Conservation (phyloP, 2,113 vertebrate genomes). For the Leptobrachium ailaonicum region DNA sequence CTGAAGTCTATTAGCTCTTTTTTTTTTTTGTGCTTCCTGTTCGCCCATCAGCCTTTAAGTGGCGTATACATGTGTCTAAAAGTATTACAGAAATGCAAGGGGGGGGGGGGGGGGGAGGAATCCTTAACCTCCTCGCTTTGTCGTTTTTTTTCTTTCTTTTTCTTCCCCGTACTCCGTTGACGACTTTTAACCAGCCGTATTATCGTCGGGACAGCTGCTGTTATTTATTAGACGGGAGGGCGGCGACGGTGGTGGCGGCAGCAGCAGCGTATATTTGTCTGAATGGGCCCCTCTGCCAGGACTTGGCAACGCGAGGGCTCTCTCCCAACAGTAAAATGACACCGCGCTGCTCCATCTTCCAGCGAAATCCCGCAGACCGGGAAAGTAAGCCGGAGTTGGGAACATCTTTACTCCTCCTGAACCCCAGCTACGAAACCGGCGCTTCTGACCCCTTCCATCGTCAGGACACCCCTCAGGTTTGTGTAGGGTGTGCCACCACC, state of each 20-base stretch:
- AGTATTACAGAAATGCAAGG: not conserved
- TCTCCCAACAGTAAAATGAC: slow-evolving; percentile 66
- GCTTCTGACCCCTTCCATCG: slow-evolving; percentile 44
- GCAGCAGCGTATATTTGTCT: slow-evolving; percentile 37
- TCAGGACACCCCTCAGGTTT: slow-evolving; percentile 60
- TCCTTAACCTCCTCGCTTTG: not conserved
- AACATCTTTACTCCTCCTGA: slow-evolving; percentile 55
- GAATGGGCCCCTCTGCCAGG: slow-evolving; percentile 60
- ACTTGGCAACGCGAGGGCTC: slow-evolving; percentile 60
- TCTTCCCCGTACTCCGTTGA: not conserved
- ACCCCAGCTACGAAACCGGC: slow-evolving; percentile 56
- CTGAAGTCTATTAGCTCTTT: slow-evolving; percentile 47
- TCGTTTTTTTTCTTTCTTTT: not conserved
- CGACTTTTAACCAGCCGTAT: slow-evolving; percentile 30
- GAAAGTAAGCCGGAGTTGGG: slow-evolving; percentile 67
- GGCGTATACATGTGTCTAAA: slow-evolving; percentile 34
- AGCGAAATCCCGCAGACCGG: slow-evolving; percentile 65
- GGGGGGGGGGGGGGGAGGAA: too few relatives aligned
- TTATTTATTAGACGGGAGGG: slow-evolving; percentile 53
- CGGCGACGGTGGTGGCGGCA: not conserved
- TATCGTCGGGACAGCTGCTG: slow-evolving; percentile 57
- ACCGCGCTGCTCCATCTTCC: slow-evolving; percentile 69
- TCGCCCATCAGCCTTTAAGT: slow-evolving; percentile 50
- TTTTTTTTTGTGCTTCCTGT: slow-evolving; percentile 47
- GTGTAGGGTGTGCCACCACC: slow-evolving; percentile 26